These are phyloP conservation scores for Amia ocellicauda DNA, from an alignment of 2,113 vertebrate species.

Conservation along the genomic window DNA sequence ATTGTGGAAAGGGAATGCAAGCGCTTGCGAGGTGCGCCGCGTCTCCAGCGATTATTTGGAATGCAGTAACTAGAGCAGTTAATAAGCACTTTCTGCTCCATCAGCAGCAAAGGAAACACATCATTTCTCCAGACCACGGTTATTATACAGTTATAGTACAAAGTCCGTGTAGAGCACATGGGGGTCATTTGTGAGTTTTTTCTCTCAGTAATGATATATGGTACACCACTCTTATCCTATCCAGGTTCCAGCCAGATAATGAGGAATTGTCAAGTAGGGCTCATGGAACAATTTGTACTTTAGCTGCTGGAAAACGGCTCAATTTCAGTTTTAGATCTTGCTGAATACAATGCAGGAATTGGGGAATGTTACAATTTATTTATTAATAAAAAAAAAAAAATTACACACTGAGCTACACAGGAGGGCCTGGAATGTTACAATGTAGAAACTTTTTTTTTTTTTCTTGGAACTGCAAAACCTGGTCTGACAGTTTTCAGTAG, in stretches of 20 bases:
- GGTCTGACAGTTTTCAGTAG: too few species aligned
- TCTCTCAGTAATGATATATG: slow-evolving; percentile 45
- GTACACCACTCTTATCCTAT: slow-evolving; percentile 17
- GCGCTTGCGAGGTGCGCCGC: slow-evolving; percentile 15
- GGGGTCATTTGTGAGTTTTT: slow-evolving; percentile 42
- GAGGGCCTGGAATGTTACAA: too few species aligned
- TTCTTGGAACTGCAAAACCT: too few species aligned
- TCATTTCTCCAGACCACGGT: slow-evolving; percentile 64
- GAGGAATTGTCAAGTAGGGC: neutral
- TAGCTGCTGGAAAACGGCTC: too few species aligned
- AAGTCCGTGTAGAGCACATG: slow-evolving; percentile 40
- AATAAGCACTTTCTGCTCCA: slow-evolving; percentile 60
- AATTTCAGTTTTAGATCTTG: too few species aligned
- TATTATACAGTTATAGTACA: slow-evolving; percentile 56
- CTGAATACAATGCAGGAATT: too few species aligned
- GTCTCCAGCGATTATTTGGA: slow-evolving; percentile 25
- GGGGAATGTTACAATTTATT: too few species aligned
- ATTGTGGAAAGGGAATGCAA: neutral
- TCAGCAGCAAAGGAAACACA: slow-evolving; percentile 53
- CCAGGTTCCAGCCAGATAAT: neutral
- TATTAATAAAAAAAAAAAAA: too few species aligned
- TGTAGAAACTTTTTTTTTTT: too few species aligned
- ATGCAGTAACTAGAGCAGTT: slow-evolving; percentile 60
- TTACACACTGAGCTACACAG: too few species aligned
- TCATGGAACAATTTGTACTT: too few species aligned